Conservation (phyloP, 2,888 invertebrate genomes). For the Thelaira solivaga region DNA sequence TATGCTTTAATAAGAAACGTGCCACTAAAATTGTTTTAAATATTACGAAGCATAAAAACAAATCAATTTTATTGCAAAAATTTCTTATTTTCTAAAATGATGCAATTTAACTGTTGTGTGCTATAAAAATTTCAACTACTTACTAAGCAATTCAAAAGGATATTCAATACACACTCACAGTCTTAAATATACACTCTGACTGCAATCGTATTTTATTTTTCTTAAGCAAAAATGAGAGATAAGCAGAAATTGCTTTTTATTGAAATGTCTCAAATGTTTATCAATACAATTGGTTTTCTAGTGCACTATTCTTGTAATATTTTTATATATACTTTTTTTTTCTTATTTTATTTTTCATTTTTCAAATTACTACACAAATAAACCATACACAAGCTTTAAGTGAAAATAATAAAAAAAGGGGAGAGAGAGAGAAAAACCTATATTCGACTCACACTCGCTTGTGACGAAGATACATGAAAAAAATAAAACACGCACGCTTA, state of each 20-base stretch:
- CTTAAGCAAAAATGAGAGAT: slow-evolving; percentile 59
- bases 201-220: not conserved
- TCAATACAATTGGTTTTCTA: slow-evolving; percentile 48
- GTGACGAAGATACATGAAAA: not conserved
- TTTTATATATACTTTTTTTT: too few relatives aligned
- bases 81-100: slow-evolving; percentile 24
- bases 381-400: slow-evolving; percentile 37
- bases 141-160: slow-evolving; percentile 51
- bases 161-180: slow-evolving; percentile 28
- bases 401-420: slow-evolving; percentile 44
- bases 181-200: not conserved
- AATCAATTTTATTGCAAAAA: slow-evolving; percentile 51
- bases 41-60: slow-evolving; percentile 29
- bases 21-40: slow-evolving; percentile 30
- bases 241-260: slow-evolving; percentile 59
- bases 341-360: not conserved
- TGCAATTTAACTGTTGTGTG: slow-evolving; percentile 25
- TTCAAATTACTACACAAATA: slow-evolving; percentile 41
- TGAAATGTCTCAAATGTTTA: slow-evolving; percentile 52
- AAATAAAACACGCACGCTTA: slow-evolving; percentile 14
- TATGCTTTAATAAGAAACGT: slow-evolving; percentile 43
- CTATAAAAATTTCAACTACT: not conserved
- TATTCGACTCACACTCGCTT: not conserved
- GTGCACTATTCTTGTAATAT: slow-evolving; percentile 20
- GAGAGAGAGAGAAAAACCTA: too few relatives aligned